Conservation (phyloP, 1,140 invertebrate species). For the Diabrotica virgifera region DNA sequence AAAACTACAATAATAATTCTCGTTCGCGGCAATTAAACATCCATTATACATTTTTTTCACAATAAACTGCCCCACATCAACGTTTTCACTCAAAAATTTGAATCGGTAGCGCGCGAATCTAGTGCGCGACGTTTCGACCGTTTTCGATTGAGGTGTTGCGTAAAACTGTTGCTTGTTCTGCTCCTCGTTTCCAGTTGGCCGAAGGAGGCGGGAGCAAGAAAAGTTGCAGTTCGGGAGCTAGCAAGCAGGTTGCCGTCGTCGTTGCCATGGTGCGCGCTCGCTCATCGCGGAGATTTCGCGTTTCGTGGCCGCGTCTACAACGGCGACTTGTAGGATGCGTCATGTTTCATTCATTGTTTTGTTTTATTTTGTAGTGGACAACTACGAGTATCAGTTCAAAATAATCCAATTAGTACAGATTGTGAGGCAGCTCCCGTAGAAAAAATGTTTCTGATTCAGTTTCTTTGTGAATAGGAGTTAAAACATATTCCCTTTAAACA, state of each 20-base stretch:
- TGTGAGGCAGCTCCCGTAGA: too few relatives aligned
- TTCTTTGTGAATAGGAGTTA: too few relatives aligned
- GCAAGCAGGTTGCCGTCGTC: not conserved
- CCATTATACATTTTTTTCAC: too few relatives aligned
- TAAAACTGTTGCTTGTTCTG: not conserved
- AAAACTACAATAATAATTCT: too few relatives aligned
- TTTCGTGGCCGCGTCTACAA: not conserved
- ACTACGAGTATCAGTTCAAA: not conserved
- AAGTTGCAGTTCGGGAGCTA: slow-evolving; percentile 1
- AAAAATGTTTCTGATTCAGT: too few relatives aligned
- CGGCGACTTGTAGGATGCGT: not conserved
- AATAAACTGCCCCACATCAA: too few relatives aligned
- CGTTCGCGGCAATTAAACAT: too few relatives aligned
- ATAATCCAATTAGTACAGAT: not conserved
- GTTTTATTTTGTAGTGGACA: not conserved
- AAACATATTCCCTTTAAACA: too few relatives aligned
- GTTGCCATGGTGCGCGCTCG: not conserved
- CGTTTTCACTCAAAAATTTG: too few relatives aligned
- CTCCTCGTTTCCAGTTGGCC: not conserved
- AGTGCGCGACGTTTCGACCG: not conserved
- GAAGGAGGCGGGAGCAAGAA: not conserved
- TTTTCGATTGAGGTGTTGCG: not conserved
- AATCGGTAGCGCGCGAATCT: not conserved
- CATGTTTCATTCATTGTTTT: slow-evolving; percentile 1
- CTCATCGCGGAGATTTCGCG: not conserved